Evolutionary conservation across 2,113 vertebrate genomes (phyloP).

Genomic region (Melanerpes aurifrons): DNA sequence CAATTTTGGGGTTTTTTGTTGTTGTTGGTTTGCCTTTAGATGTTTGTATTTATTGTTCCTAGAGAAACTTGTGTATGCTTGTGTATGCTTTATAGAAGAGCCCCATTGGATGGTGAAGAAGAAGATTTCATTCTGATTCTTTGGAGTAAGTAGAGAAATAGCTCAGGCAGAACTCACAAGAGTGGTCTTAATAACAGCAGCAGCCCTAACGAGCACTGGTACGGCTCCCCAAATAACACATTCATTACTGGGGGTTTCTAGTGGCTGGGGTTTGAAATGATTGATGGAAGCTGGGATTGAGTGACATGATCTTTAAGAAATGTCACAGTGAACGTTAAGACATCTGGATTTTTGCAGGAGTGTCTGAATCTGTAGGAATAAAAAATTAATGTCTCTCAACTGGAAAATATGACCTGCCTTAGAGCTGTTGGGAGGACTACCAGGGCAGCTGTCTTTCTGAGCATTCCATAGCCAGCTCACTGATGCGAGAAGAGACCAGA

Average conservation of each 20-base stretch:
- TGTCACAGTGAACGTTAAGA: not conserved
- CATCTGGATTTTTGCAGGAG: not conserved
- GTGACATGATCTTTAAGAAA: not conserved
- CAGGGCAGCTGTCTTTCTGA: not conserved
- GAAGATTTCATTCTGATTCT: not conserved
- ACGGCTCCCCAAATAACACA: not conserved
- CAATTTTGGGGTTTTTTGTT: not conserved
- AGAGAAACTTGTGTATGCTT: not conserved
- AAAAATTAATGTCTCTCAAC: not conserved
- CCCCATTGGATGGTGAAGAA: fast-evolving
- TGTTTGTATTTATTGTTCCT: not conserved
- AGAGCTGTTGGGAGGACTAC: not conserved
- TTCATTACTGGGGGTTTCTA: not conserved
- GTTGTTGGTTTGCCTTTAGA: not conserved
- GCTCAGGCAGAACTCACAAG: not conserved
- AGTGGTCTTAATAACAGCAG: not conserved
- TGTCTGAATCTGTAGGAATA: not conserved
- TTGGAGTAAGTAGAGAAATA: not conserved
- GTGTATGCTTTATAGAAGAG: not conserved
- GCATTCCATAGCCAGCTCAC: not conserved
- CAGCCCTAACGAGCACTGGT: not conserved
- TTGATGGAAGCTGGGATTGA: not conserved
- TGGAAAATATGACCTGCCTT: not conserved
- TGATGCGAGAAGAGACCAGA: not conserved
- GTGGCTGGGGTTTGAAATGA: not conserved